phyloP scores from a whole-genome alignment of 1,140 invertebrate genomes.

The Papilio xuthus region DNA sequence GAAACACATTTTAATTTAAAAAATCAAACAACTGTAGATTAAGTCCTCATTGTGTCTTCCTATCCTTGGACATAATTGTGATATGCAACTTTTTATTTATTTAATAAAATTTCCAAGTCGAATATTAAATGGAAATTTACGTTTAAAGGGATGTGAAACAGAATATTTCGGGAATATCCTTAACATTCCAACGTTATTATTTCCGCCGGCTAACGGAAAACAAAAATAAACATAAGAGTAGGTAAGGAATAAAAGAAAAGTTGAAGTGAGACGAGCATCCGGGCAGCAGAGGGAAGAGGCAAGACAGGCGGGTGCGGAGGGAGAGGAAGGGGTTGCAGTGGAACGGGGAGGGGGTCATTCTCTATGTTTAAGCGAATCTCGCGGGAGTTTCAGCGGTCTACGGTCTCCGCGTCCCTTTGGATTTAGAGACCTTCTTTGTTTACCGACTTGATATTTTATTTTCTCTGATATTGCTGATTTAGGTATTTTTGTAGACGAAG shows the following conservation, averaged over 20 bases:
- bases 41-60: no score
- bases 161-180: slow-evolving; percentile 50
- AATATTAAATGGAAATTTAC: background rate
- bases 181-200: slow-evolving; percentile 67
- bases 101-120: background rate
- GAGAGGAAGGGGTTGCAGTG: slow-evolving; percentile 39
- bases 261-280: slow-evolving; percentile 75
- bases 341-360: slow-evolving; percentile 36
- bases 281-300: slow-evolving; percentile 57
- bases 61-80: no score
- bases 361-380: slow-evolving; percentile 44
- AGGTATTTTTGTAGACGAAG: slow-evolving; percentile 33
- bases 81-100: no score
- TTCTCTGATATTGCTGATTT: slow-evolving; percentile 50
- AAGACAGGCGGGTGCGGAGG: slow-evolving; percentile 43
- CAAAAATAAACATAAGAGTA: slow-evolving; percentile 79
- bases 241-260: slow-evolving; percentile 77
- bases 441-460: slow-evolving; percentile 67
- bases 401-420: slow-evolving; percentile 58
- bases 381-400: slow-evolving; percentile 52
- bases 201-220: slow-evolving; percentile 77
- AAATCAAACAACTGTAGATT: background rate
- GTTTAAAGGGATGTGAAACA: background rate
- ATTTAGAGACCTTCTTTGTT: slow-evolving; percentile 67
- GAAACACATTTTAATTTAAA: background rate